Percentiles rank a stretch among this genome's conserved stretches.
Evolutionary conservation across 2,797 vertebrate genomes (phyloP).

Genomic region (Coregonus sp.): DNA sequence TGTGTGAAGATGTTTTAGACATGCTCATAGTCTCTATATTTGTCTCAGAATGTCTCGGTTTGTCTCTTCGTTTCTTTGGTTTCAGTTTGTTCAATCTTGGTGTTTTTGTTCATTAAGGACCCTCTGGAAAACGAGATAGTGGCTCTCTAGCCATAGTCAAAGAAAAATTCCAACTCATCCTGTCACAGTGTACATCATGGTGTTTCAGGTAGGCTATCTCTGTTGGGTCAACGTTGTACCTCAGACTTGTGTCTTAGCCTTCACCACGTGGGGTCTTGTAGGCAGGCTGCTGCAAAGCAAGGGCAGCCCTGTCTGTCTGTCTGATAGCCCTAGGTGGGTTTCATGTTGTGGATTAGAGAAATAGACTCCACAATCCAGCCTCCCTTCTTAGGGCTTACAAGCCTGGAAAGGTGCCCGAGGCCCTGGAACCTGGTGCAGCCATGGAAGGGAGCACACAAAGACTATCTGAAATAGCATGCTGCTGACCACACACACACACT

Average conservation of each 20-base stretch:
- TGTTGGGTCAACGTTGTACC: not conserved
- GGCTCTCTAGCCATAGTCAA: not conserved
- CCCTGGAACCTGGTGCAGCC: slow-evolving; percentile 1
- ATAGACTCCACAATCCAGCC: slow-evolving; percentile 44
- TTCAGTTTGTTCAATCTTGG: not conserved
- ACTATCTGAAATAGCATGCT: not conserved
- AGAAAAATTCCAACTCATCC: not conserved
- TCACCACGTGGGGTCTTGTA: slow-evolving; percentile 4
- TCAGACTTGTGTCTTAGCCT: slow-evolving; percentile 2
- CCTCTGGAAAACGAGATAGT: not conserved
- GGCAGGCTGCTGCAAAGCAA: slow-evolving; percentile 11
- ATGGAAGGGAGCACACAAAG: not conserved
- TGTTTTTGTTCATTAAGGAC: not conserved
- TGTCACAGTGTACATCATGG: not conserved
- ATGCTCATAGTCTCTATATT: no score
- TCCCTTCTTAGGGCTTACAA: slow-evolving; percentile 47
- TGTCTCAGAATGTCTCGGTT: not conserved
- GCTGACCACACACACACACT: not conserved
- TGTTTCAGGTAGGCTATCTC: no score
- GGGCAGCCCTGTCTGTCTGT: not conserved
- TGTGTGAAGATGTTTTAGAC: no score
- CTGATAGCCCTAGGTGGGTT: slow-evolving; percentile 49
- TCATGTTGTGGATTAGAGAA: slow-evolving; percentile 57
- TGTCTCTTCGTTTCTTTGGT: not conserved
- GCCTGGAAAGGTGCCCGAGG: slow-evolving; percentile 49